These are phyloP conservation scores for Dexiosoma caninum DNA, from an alignment of 2,888 invertebrate species.

Conservation along the genomic window DNA sequence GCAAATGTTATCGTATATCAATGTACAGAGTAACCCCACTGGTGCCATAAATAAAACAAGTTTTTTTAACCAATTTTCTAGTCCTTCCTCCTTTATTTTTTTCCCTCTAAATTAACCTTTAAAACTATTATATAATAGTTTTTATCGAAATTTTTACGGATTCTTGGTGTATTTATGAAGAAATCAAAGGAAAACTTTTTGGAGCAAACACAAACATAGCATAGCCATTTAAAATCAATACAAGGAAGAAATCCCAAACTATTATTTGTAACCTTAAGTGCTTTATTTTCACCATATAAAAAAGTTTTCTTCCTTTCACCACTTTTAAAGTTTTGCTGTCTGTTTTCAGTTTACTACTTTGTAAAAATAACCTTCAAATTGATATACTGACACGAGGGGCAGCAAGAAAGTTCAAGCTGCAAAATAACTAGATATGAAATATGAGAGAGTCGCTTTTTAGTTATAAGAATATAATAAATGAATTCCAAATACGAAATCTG, in stretches of 20 bases:
- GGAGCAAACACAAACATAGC: background rate
- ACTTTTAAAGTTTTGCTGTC: constrained; percentile 11
- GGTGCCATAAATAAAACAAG: too few relatives aligned
- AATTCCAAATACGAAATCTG: too few relatives aligned
- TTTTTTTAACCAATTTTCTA: too few relatives aligned
- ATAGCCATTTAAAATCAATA: constrained; percentile 25
- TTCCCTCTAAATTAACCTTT: too few relatives aligned
- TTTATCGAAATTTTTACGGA: too few relatives aligned
- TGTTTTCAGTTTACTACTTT: background rate
- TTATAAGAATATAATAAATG: too few relatives aligned
- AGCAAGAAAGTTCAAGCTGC: background rate
- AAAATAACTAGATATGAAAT: too few relatives aligned
- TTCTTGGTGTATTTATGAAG: background rate
- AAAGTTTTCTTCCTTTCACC: background rate
- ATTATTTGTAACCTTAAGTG: constrained; percentile 44
- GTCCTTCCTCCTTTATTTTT: too few relatives aligned
- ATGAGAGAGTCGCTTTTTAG: too few relatives aligned
- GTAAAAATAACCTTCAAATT: background rate
- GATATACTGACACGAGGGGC: background rate
- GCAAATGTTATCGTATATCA: too few relatives aligned
- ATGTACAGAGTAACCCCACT: too few relatives aligned
- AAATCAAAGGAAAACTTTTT: constrained; percentile 44
- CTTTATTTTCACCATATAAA: constrained; percentile 29
- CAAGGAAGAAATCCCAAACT: constrained; percentile 17
- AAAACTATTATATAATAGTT: too few relatives aligned